Conservation (phyloP, 2,797 vertebrate genomes). For the Todus mexicanus region DNA sequence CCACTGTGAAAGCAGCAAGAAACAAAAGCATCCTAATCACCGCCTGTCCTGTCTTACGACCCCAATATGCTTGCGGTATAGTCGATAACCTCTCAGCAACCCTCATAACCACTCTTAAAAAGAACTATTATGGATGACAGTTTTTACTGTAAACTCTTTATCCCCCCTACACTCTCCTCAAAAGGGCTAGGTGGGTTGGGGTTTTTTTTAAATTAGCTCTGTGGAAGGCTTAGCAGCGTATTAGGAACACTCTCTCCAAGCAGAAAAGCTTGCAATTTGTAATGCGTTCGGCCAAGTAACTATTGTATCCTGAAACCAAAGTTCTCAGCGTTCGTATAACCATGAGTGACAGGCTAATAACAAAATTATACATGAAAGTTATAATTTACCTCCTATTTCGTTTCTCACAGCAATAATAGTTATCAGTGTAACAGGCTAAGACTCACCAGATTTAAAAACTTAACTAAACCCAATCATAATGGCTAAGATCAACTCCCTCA, state of each 20-base stretch:
- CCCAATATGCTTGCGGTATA: neutral
- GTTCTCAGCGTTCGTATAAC: neutral
- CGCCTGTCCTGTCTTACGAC: neutral
- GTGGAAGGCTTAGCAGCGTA: neutral
- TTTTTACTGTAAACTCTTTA: neutral
- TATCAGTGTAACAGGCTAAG: neutral
- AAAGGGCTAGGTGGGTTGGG: neutral
- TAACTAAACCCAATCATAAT: neutral
- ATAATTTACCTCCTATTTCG: neutral
- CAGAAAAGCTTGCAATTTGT: neutral
- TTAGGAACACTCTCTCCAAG: neutral
- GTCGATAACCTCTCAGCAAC: neutral
- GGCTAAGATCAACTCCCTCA: neutral
- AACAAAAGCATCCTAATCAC: neutral
- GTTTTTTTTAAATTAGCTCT: neutral
- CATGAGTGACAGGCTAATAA: neutral
- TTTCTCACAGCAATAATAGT: neutral
- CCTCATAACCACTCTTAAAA: neutral
- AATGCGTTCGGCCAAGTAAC: neutral
- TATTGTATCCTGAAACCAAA: neutral
- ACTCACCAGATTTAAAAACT: neutral
- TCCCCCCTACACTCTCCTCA: neutral
- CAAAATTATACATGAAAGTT: neutral
- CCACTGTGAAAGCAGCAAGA: neutral
- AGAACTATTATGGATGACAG: neutral